Conservation (phyloP, 92 coral and sea anemone species). For the Phenganax subtilis region DNA sequence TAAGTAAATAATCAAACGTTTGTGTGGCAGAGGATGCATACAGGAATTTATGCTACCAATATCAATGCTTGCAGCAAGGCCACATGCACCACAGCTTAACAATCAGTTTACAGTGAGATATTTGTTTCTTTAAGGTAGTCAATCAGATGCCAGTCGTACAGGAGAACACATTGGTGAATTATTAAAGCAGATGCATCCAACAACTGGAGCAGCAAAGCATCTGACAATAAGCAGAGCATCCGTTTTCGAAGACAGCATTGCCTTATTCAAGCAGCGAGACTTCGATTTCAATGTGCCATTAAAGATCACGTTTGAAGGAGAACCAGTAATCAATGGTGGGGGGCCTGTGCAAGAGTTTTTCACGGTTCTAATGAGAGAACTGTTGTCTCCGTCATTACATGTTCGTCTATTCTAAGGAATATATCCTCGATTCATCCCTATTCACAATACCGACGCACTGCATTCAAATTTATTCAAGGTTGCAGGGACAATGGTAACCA, state of each 20-base stretch:
- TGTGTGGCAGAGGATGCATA: no score
- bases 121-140: background rate
- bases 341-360: slow-evolving; percentile 53
- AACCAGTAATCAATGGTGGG: slow-evolving; percentile 59
- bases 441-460: slow-evolving; percentile 59
- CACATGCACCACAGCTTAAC: background rate
- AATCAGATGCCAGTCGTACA: background rate
- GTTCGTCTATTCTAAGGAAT: slow-evolving; percentile 48
- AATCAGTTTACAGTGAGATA: background rate
- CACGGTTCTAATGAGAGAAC: slow-evolving; percentile 37
- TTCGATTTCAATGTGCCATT: background rate
- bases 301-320: slow-evolving; percentile 47
- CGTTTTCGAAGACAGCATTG: background rate
- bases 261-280: slow-evolving; percentile 17
- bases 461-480: slow-evolving; percentile 51
- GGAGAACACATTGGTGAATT: background rate
- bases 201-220: background rate
- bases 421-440: slow-evolving; percentile 33
- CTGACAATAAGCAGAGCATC: slow-evolving; percentile 1
- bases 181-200: background rate
- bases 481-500: slow-evolving; percentile 51
- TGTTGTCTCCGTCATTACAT: slow-evolving; percentile 45
- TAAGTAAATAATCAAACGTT: no score
- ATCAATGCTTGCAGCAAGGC: no score
- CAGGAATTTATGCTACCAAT: no score